These are phyloP conservation scores for Aplodontia rufa DNA, from an alignment of 2,113 vertebrate species.

Conservation along the genomic window DNA sequence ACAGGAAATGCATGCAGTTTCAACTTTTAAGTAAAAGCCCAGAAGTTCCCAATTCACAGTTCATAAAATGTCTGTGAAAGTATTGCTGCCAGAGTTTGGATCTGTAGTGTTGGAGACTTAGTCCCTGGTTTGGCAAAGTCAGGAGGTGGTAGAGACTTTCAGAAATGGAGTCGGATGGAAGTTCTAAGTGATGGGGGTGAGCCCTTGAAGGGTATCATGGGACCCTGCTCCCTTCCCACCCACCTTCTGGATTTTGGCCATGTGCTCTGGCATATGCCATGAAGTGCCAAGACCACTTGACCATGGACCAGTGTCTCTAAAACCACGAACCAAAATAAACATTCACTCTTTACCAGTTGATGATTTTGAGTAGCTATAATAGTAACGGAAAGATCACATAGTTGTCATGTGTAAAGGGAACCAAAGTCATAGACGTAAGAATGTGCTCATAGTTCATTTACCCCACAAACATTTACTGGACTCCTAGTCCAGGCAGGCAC, in stretches of 20 bases:
- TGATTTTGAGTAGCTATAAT: background rate
- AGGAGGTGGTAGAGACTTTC: no score
- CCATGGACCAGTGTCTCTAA: background rate
- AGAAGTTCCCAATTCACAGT: background rate
- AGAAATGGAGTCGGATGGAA: background rate
- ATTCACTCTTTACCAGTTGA: background rate
- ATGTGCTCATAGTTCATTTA: background rate
- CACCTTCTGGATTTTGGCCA: no score
- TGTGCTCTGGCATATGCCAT: background rate
- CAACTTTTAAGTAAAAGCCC: background rate
- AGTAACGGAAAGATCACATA: background rate
- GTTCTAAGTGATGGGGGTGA: background rate
- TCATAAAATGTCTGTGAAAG: background rate
- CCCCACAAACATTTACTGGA: background rate
- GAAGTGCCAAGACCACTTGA: background rate
- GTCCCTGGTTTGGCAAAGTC: background rate
- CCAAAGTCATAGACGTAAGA: background rate
- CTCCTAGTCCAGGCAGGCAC: background rate
- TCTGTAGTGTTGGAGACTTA: background rate
- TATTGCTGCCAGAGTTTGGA: background rate
- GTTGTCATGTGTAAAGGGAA: background rate
- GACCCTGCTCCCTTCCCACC: no score
- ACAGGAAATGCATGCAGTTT: background rate
- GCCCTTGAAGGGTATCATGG: background rate
- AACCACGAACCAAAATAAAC: background rate